Conservation (phyloP, 2,113 vertebrate genomes). For the Cyrtonyx montezumae region DNA sequence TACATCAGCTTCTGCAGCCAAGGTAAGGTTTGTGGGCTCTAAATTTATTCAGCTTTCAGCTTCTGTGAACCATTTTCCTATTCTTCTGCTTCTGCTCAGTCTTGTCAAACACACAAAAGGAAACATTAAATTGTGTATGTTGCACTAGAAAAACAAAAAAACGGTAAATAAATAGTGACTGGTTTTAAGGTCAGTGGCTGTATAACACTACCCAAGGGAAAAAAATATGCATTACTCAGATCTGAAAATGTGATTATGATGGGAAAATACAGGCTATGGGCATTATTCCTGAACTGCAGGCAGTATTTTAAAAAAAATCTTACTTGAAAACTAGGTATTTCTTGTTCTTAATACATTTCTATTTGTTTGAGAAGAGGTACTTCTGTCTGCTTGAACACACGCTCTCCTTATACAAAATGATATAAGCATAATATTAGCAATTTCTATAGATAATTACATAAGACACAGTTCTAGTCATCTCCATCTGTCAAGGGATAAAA, state of each 20-base stretch:
- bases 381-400: neutral
- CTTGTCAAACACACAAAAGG: neutral
- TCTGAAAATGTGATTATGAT: constrained; percentile 2
- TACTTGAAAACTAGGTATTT: neutral
- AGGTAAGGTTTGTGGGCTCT: neutral
- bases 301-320: neutral
- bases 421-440: neutral
- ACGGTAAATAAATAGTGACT: neutral
- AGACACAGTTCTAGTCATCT: neutral
- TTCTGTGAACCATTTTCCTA: neutral
- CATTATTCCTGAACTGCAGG: neutral
- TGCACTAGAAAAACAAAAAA: neutral
- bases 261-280: neutral
- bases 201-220: neutral
- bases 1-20: neutral
- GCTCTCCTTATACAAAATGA: neutral
- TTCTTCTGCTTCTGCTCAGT: neutral
- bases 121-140: neutral
- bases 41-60: neutral
- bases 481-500: neutral
- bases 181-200: neutral
- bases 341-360: neutral
- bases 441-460: neutral
- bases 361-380: neutral
- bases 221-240: neutral